Base-by-base conservation (phyloP, 2,113 vertebrate species). In the Hemibagrus wyckioides region DNA sequence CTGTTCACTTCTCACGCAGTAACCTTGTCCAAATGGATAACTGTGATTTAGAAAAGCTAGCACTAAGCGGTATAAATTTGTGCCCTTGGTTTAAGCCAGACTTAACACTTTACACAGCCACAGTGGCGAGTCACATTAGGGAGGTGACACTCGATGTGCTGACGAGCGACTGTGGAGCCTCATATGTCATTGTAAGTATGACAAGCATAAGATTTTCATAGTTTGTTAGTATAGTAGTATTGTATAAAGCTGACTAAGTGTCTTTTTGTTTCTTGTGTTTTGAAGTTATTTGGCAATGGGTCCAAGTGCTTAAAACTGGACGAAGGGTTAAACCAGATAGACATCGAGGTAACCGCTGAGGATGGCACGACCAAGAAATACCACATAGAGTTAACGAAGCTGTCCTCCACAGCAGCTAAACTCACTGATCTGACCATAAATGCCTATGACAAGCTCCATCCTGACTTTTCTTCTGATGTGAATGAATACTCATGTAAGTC, bases 321-420 rank as follows among this genome's bases (percentile, higher is more conserved):
- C 14, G 91, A 93, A n/a, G 94, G 83, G 9, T 84, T 73, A 75
- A 75, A 84, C 90, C 84, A 13, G 65, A 89, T 93, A 23, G 89
- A 91, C 6, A 89, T 95, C 8, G 93, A 95, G 52, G 94, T 95
- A 83, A 89, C 93, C 0, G 93, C 95, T 41, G 94, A 95, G 87
- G 92, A 94, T 86, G 94, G 93, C 23, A 93, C 93, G 5, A 0
- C 77, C 1, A 94, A 95, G 90, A 94, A 85, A 39, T 95, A 95
- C 90, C 63, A 67, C 4, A n/a, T 44, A 0, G 23, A 84, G 6
- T 1, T 75, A 4, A 59, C 36, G 19, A 84, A 44, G 69, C 30
- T 84, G 6, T 73, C 82, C 28, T 48, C 65, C 19, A 71, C 3
- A 28, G 50, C 87, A 0, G 92, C 93, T n/a, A 91, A 90, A 82